Evolutionary conservation across 2,113 vertebrate genomes (phyloP).

Genomic region (Myotis davidii): DNA sequence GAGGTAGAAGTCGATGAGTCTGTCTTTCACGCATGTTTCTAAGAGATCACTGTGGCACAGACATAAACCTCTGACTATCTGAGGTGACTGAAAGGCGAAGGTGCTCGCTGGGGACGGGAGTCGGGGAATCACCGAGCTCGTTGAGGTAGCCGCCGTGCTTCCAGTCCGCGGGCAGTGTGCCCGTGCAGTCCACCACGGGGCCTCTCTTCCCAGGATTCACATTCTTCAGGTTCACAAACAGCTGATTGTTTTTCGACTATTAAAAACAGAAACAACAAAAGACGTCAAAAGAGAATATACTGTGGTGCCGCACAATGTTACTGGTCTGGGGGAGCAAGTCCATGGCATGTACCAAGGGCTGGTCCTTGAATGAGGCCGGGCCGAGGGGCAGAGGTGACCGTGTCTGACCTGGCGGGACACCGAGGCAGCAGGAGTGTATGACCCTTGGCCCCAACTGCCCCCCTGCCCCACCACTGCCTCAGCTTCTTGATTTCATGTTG

Average conservation of each 20-base stretch:
- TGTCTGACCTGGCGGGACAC: no score
- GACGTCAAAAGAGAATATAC: background rate
- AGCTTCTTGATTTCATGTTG: background rate
- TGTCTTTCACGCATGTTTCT: background rate
- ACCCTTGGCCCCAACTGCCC: background rate
- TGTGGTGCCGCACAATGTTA: background rate
- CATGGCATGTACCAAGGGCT: fast-evolving
- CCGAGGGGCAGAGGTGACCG: fast-evolving
- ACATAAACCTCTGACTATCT: no score
- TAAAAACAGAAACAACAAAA: conserved; percentile 31
- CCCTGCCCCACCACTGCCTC: no score
- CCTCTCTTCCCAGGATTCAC: conserved; percentile 88
- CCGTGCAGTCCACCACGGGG: conserved; percentile 85
- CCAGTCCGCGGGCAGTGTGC: conserved; percentile 95
- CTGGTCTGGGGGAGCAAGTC: background rate
- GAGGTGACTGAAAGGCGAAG: background rate
- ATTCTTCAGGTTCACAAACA: conserved; percentile 93
- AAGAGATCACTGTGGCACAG: background rate
- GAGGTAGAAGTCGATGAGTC: background rate
- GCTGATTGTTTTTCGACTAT: conserved; percentile 91
- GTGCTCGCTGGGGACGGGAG: fast-evolving
- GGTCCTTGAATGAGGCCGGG: background rate
- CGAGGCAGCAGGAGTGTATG: background rate
- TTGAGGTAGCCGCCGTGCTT: conserved; percentile 94
- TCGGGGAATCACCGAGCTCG: conserved; percentile 89